Base-by-base conservation (phyloP, 2,797 vertebrate species). In the Eremophila alpestris region DNA sequence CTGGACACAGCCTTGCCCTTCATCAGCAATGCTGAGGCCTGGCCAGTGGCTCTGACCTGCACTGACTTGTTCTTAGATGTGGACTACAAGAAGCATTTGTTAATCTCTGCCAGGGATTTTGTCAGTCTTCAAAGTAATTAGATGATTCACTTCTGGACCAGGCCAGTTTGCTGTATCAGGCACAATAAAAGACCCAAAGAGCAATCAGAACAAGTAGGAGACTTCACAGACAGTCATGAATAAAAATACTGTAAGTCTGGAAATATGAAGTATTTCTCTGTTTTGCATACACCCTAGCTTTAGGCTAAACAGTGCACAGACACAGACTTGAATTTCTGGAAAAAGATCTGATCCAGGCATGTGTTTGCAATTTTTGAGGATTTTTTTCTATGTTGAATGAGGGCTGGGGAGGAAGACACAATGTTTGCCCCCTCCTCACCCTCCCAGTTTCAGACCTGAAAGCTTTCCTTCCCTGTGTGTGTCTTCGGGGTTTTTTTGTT, bases 201-300 rank as follows among this genome's bases (percentile, higher is more conserved):
- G 58, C 82, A 89, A 92, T 48, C 40, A 71, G 92, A 93, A 90
- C 87, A 94, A 84, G 76, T 43, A 63, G 69, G 63, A 75, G 52
- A 45, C 67, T 87, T 94, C 89, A 91, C 54, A 86, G 89, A 26
- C 63, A 46, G n/a, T 40, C 45, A 84, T 94, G 83, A 96, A 94
- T 91, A 84, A 91, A 94, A 94, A 88, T 88, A 73, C 30, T 82
- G 34, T 92, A 90, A 83, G 48, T 69, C 75, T 95, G 78, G 59
- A 94, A 93, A 94, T 81, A 87, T 22, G 67, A 93, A 95, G 67
- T 91, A 67, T 90, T 94, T 81, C 91, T 91, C 91, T 91, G 85
- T 95, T 94, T 91, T 90, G 77, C 65, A 83, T 78, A 76, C 13
- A 5, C 83, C 52, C 41, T 69, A 52, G 83, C 85, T 73, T 74